phyloP scores from a whole-genome alignment of 2,113 vertebrate genomes.

The Pimephales promelas region DNA sequence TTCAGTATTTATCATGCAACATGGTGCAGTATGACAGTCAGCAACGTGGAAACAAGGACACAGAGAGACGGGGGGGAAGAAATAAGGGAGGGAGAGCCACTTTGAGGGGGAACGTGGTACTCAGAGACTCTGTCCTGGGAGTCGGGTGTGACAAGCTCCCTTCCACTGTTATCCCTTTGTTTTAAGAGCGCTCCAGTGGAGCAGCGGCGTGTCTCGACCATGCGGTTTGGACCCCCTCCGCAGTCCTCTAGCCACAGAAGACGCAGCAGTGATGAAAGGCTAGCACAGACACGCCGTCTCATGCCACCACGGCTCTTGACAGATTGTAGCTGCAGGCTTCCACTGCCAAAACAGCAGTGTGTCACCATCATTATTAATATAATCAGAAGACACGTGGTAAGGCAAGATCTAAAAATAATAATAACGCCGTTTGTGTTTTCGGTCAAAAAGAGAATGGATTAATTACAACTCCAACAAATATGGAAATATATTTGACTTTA shows the following conservation, averaged over 20 bases:
- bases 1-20: conserved; percentile 35
- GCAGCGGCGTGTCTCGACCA: conserved; percentile 10
- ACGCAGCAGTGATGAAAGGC: conserved; percentile 56
- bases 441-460: neutral
- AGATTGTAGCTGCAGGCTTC: conserved; percentile 68
- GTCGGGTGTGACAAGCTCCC: conserved; percentile 18
- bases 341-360: conserved; percentile 40
- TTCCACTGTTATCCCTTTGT: conserved; percentile 15
- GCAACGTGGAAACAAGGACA: conserved; percentile 34
- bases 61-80: neutral
- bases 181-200: conserved; percentile 41
- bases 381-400: conserved; percentile 10
- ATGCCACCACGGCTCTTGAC: conserved; percentile 58
- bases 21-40: conserved; percentile 22
- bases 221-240: conserved; percentile 19
- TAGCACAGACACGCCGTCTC: conserved; percentile 56
- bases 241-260: conserved; percentile 75
- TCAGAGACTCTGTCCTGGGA: conserved; percentile 4
- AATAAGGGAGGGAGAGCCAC: neutral
- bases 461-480: neutral
- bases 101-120: conserved; percentile 4
- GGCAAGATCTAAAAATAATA: conserved; percentile 16
- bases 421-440: neutral
- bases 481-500: conserved; percentile 21
- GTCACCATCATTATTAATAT: conserved; percentile 45